Conservation (phyloP, 2,113 vertebrate genomes). For the Rhinichthys klamathensis region DNA sequence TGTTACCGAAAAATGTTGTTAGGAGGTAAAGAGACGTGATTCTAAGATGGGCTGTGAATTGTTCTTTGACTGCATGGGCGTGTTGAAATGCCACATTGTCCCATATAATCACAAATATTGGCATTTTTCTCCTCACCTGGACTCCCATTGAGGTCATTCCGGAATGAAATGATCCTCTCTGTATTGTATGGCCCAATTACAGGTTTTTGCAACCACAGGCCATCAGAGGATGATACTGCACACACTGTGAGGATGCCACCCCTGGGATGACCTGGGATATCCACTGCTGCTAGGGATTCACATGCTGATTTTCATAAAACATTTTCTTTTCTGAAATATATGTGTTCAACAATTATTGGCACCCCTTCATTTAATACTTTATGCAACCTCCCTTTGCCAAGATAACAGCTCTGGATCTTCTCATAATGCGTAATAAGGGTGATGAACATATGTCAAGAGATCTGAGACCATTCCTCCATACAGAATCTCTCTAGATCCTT, state of each 20-base stretch:
- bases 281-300: not conserved
- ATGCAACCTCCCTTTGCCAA: no score
- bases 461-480: no score
- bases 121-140: constrained; percentile 11
- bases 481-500: no score
- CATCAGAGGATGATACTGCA: not conserved
- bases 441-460: no score
- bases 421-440: no score
- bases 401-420: no score
- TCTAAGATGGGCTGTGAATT: constrained; percentile 24
- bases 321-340: no score
- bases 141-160: not conserved
- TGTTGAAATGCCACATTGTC: constrained; percentile 37
- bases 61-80: constrained; percentile 13
- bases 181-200: constrained; percentile 9
- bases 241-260: not conserved
- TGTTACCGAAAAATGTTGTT: not conserved
- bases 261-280: not conserved
- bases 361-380: no score
- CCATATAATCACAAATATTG: constrained; percentile 30
- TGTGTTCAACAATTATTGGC: no score
- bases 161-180: not conserved
- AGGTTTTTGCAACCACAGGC: not conserved
- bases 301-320: not conserved
- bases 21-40: constrained; percentile 13